Evolutionary conservation across 2,113 vertebrate genomes (phyloP), one percentile per base, ranked within the genome.

Genomic region (Saiga tatarica): DNA sequence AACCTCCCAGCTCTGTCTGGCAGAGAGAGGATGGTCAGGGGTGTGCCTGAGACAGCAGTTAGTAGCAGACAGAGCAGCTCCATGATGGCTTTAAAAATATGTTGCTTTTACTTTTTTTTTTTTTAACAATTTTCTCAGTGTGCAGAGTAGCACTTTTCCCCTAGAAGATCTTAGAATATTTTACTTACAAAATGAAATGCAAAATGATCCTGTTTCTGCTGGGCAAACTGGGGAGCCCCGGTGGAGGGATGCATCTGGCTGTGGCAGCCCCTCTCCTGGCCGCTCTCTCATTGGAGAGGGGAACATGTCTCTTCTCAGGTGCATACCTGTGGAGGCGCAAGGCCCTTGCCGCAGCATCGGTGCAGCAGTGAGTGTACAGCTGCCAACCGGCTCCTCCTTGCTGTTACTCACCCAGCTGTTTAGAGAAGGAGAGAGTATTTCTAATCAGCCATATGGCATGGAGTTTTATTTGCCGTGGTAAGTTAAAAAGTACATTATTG

Each of bases 331-430:
- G 98, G 99, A 99, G 99, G 99, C 99, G 98, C 98, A 99, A 98
- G 98, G 98, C 99, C 99, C 99, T 99, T 98, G 98, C 99, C 99
- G 99, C 98, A 98, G 99, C 99, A 98, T 99, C 98, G 99, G 99
- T 99, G 99, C 99, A 98, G 99, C 98, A 98, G 98, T 99, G 98
- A 99, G 99, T 98, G 91, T 99, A 98, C 99, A 99, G 99, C 99
- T 99, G 99, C 99, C 99, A 99, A 99, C 99, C 99, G 97, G 98
- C 99, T 99, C 99, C 99, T 99, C 98, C 99, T 99, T 98, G 99
- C 99, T 99, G 99, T 99, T 99, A 99, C 99, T 99, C 99, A 99
- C 99, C 99, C 99, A 99, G 99, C 99, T 99, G 99, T 99, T 99
- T 99, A 99, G 99, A 99, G 98, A 98, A 99, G 98, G 99, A 99